Percentiles rank a stretch among this genome's conserved stretches.
Conservation (phyloP, 2,113 vertebrate genomes). For the Caranx ignobilis region DNA sequence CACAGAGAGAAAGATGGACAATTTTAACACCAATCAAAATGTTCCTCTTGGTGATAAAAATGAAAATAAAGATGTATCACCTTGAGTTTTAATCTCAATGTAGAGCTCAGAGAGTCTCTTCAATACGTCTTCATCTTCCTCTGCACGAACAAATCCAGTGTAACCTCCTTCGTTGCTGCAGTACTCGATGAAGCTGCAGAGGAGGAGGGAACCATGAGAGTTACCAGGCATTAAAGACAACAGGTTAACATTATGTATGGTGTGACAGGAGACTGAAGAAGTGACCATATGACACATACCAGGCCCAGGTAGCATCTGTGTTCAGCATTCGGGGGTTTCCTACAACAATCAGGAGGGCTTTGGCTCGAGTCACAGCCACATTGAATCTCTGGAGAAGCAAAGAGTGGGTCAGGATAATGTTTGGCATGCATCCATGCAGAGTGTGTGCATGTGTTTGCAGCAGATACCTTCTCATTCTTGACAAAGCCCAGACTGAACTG, state of each 20-base stretch:
- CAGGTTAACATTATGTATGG: background rate
- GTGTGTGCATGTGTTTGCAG: accelerated
- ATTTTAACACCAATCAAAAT: background rate
- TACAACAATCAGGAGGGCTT: slow-evolving; percentile 92
- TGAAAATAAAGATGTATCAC: slow-evolving; percentile 56
- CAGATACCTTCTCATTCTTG: slow-evolving; percentile 90
- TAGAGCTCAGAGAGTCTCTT: slow-evolving; percentile 51
- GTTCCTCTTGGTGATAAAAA: background rate
- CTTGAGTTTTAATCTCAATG: slow-evolving; percentile 45
- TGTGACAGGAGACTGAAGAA: background rate
- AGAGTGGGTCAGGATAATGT: background rate
- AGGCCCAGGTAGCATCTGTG: slow-evolving; percentile 86
- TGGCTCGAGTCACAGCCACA: slow-evolving; percentile 94
- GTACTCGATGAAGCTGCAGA: slow-evolving; percentile 88
- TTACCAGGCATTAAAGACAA: background rate
- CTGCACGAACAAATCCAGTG: slow-evolving; percentile 67
- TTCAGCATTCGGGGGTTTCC: slow-evolving; percentile 90
- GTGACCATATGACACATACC: slow-evolving; percentile 75
- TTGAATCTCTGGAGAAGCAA: slow-evolving; percentile 89
- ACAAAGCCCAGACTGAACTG: slow-evolving; percentile 93
- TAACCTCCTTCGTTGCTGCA: slow-evolving; percentile 84
- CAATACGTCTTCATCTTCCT: slow-evolving; percentile 44
- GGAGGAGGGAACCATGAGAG: background rate
- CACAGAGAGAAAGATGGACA: background rate
- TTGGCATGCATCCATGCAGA: too few species aligned